A percentile compares a stretch with the other conserved stretches of the same genome.
Evolutionary conservation across 2,888 invertebrate genomes (phyloP).

Genomic region (Mayetiola destructor): DNA sequence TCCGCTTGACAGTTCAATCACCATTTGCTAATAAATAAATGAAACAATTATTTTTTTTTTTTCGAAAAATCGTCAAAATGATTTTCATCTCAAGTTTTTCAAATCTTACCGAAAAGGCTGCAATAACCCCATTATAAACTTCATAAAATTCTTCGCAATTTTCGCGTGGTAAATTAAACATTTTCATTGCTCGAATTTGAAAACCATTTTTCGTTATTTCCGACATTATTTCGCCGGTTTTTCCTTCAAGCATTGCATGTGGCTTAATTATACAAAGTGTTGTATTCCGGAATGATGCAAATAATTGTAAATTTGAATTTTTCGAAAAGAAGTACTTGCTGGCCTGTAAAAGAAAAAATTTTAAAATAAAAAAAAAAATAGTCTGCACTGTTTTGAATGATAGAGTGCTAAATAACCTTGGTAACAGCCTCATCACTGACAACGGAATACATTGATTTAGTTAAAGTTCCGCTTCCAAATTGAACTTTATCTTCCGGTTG

Average conservation of each 20-base stretch:
- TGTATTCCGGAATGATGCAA: slow-evolving; percentile 40
- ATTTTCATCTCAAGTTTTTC: background rate
- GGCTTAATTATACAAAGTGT: slow-evolving; percentile 81
- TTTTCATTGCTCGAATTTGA: slow-evolving; percentile 62
- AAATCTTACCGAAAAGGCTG: slow-evolving; percentile 50
- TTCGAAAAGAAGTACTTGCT: slow-evolving; percentile 49
- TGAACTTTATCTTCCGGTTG: slow-evolving; percentile 41
- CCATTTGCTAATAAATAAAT: slow-evolving; percentile 48
- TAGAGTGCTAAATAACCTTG: slow-evolving; percentile 29
- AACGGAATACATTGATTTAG: slow-evolving; percentile 57
- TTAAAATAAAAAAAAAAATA: slow-evolving; percentile 17
- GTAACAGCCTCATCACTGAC: slow-evolving; percentile 40
- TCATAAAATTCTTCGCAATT: slow-evolving; percentile 87
- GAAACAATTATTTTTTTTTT: background rate
- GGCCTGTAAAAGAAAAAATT: slow-evolving; percentile 34
- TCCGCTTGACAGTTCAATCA: slow-evolving; percentile 69
- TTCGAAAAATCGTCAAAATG: too few species aligned
- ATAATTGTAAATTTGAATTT: slow-evolving; percentile 35
- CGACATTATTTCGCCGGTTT: slow-evolving; percentile 53
- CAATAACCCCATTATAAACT: slow-evolving; percentile 78
- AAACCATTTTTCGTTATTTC: slow-evolving; percentile 64
- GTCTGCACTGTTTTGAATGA: background rate
- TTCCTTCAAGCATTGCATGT: slow-evolving; percentile 47
- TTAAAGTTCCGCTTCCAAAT: slow-evolving; percentile 51
- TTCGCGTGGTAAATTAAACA: slow-evolving; percentile 60